A percentile compares a stretch with the other conserved stretches of the same genome.
These are phyloP conservation scores for Drosophila nannoptera DNA, from an alignment of 1,140 invertebrate genomes.

Conservation along the genomic window DNA sequence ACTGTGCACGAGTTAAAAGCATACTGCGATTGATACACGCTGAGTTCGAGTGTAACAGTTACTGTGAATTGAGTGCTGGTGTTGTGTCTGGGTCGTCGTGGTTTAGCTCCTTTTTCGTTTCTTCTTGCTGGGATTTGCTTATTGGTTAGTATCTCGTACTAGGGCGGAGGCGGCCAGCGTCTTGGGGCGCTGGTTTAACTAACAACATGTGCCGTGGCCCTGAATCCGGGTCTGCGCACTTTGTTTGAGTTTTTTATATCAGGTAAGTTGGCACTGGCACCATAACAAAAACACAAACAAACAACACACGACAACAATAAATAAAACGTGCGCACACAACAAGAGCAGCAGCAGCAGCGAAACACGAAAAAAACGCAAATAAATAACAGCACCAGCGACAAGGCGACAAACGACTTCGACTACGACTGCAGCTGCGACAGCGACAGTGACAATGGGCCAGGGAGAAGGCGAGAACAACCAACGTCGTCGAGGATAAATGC, in stretches of 20 bases:
- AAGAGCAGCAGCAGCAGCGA: conserved; percentile 29
- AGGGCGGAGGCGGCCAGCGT: conserved; percentile 3
- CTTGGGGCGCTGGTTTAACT: conserved; percentile 25
- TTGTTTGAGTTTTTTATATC: conserved; percentile 66
- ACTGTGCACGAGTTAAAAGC: conserved; percentile 15
- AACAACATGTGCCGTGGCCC: conserved; percentile 13
- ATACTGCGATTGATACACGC: conserved; percentile 13
- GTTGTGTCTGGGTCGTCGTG: conserved; percentile 8
- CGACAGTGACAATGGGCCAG: conserved; percentile 40
- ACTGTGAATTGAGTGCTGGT: conserved; percentile 10
- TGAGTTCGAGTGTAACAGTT: conserved; percentile 33
- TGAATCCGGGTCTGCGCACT: conserved; percentile 30
- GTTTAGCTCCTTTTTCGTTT: conserved; percentile 11
- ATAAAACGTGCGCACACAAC: conserved; percentile 51
- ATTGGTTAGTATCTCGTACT: conserved; percentile 44
- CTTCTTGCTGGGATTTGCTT: conserved; percentile 23
- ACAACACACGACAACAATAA: conserved; percentile 49
- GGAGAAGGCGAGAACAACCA: conserved; percentile 48
- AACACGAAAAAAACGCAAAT: conserved; percentile 16
- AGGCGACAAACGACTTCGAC: conserved; percentile 30
- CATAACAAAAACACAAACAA: conserved; percentile 50
- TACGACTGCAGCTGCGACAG: conserved; percentile 14
- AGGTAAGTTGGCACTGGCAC: conserved; percentile 49
- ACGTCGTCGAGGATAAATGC: conserved; percentile 62
- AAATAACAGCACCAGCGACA: conserved; percentile 28